Evolutionary conservation across 23 tunicate species (phyloP).

Genomic region (Aplidium turbinatum): DNA sequence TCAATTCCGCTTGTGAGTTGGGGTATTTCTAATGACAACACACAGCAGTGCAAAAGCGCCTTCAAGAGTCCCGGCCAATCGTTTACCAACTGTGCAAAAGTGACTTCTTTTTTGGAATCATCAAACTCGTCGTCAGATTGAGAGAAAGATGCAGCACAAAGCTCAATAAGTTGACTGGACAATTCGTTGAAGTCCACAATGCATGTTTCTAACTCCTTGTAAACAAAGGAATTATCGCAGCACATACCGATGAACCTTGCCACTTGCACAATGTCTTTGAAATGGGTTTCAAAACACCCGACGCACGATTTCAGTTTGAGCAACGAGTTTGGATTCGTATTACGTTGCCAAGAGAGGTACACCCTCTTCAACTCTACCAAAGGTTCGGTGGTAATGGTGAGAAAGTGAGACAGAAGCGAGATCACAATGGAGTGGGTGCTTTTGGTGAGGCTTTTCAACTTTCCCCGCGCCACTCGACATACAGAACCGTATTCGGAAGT

Average conservation of each 20-base stretch:
- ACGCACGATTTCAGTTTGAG: conserved; percentile 12
- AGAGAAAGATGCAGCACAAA: background rate
- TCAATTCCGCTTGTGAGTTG: conserved; percentile 24
- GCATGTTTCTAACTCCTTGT: conserved; percentile 6
- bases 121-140: background rate
- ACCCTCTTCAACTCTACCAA: background rate
- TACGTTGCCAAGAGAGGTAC: background rate
- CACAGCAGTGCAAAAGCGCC: conserved; percentile 24
- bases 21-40: conserved; percentile 29
- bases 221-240: background rate
- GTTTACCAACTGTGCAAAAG: background rate
- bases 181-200: background rate
- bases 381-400: conserved; percentile 37
- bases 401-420: conserved; percentile 10
- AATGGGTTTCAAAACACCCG: conserved; percentile 10
- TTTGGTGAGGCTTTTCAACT: conserved; percentile 5
- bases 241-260: background rate
- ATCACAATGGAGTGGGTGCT: background rate
- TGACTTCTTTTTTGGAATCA: background rate
- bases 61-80: conserved; percentile 15
- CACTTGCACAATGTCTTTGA: conserved; percentile 11
- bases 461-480: conserved; percentile 28
- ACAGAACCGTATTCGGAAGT: conserved; percentile 28
- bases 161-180: background rate
- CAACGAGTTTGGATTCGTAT: background rate